phyloP scores from a whole-genome alignment of 1,140 invertebrate genomes.

The Choristoneura fumiferana region DNA sequence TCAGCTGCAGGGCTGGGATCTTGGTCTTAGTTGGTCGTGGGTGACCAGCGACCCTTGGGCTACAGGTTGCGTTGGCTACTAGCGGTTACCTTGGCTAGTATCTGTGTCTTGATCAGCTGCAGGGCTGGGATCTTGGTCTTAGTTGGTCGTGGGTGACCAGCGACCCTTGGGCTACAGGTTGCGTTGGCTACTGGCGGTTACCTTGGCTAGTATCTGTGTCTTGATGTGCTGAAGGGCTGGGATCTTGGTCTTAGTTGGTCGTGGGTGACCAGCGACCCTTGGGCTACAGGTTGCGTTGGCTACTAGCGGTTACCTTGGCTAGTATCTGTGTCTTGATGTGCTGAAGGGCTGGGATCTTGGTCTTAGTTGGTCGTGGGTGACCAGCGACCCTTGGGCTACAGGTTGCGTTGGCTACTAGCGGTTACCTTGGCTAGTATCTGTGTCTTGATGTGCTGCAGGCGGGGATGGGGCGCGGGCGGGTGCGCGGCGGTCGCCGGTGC shows the following conservation, averaged over 20 bases:
- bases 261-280: too few relatives aligned
- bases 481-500: slow-evolving; percentile 51
- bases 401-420: too few relatives aligned
- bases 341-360: too few relatives aligned
- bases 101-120: slow-evolving; percentile 67
- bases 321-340: slow-evolving; percentile 69
- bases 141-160: too few relatives aligned
- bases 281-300: too few relatives aligned
- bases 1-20: slow-evolving; percentile 54
- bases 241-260: too few relatives aligned
- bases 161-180: too few relatives aligned
- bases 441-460: slow-evolving; percentile 62
- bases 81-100: slow-evolving; percentile 60
- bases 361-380: too few relatives aligned
- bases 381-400: too few relatives aligned
- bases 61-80: too few relatives aligned
- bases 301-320: slow-evolving; percentile 47
- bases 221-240: slow-evolving; percentile 64
- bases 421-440: slow-evolving; percentile 69
- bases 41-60: too few relatives aligned
- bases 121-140: too few relatives aligned
- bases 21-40: not conserved
- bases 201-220: slow-evolving; percentile 67
- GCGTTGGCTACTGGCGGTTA: slow-evolving; percentile 21
- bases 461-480: slow-evolving; percentile 25